Evolutionary conservation across 1,140 invertebrate species (phyloP).

Genomic region (Drosophila fuyamai): DNA sequence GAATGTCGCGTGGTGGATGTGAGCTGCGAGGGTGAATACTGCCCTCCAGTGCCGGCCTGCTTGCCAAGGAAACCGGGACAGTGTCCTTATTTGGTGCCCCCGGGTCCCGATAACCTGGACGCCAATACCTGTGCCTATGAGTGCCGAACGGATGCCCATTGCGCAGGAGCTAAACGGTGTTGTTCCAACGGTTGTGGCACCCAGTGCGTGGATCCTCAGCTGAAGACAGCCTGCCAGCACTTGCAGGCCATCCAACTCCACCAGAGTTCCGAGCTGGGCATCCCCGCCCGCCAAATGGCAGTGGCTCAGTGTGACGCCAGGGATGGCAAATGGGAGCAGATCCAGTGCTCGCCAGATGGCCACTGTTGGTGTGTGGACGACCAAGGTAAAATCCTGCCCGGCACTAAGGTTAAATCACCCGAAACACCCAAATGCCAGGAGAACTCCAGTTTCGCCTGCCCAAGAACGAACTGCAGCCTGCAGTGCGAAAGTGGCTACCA

Average conservation of each 20-base stretch:
- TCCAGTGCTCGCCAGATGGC: constrained; percentile 91
- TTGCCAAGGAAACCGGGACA: constrained; percentile 90
- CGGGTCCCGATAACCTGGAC: constrained; percentile 85
- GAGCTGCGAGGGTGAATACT: constrained; percentile 91
- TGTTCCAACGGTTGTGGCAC: constrained; percentile 95
- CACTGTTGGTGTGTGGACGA: constrained; percentile 96
- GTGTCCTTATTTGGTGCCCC: constrained; percentile 92
- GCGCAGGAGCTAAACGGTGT: constrained; percentile 89
- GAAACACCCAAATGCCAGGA: constrained; percentile 79
- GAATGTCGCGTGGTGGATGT: constrained; percentile 92
- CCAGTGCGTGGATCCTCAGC: constrained; percentile 89
- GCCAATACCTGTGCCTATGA: constrained; percentile 90
- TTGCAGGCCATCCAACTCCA: constrained; percentile 88
- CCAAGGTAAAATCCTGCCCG: constrained; percentile 91
- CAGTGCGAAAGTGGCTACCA: constrained; percentile 89
- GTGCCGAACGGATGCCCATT: constrained; percentile 91
- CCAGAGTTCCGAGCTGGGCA: constrained; percentile 90
- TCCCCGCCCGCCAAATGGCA: constrained; percentile 90
- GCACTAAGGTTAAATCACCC: constrained; percentile 85
- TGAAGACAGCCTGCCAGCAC: constrained; percentile 92
- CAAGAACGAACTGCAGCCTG: constrained; percentile 86
- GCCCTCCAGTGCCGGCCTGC: constrained; percentile 93
- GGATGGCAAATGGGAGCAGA: constrained; percentile 90
- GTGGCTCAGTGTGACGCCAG: constrained; percentile 91
- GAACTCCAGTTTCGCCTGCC: constrained; percentile 87